Conservation (phyloP, 2,797 vertebrate species). For the Micrastur ruficollis region DNA sequence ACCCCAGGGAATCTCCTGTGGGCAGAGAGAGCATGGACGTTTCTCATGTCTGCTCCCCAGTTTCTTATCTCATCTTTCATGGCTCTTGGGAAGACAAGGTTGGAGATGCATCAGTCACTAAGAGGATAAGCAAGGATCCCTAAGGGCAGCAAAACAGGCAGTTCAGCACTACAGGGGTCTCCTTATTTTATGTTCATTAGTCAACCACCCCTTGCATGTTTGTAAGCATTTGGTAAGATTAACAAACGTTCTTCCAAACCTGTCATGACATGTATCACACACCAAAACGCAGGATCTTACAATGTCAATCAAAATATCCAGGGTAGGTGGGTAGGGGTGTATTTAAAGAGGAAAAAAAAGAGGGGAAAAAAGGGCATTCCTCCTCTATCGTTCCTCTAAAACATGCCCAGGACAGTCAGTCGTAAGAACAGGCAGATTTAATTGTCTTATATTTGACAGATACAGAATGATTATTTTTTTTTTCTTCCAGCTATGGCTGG, state of each 20-base stretch:
- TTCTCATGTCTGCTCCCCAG: background rate
- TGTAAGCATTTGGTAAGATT: background rate
- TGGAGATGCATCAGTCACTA: background rate
- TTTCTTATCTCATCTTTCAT: background rate
- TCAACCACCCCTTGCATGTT: background rate
- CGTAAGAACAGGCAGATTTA: background rate
- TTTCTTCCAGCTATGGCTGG: background rate
- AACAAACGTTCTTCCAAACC: background rate
- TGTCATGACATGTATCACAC: background rate
- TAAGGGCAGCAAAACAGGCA: background rate
- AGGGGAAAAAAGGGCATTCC: background rate
- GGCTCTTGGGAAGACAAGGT: background rate
- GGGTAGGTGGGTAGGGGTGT: background rate
- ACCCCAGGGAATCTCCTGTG: background rate
- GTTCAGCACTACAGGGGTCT: background rate
- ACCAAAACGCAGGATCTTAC: background rate
- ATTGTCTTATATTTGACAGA: background rate
- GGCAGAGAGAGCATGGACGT: background rate
- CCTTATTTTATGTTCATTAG: background rate
- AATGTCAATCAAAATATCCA: background rate
- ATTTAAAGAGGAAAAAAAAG: background rate
- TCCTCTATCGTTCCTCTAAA: background rate
- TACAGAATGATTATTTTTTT: background rate
- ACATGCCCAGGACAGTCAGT: background rate
- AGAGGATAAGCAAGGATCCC: background rate